A percentile compares a stretch with the other conserved stretches of the same genome.
phyloP scores from a whole-genome alignment of 2,888 invertebrate genomes.

The Neoascia interrupta region DNA sequence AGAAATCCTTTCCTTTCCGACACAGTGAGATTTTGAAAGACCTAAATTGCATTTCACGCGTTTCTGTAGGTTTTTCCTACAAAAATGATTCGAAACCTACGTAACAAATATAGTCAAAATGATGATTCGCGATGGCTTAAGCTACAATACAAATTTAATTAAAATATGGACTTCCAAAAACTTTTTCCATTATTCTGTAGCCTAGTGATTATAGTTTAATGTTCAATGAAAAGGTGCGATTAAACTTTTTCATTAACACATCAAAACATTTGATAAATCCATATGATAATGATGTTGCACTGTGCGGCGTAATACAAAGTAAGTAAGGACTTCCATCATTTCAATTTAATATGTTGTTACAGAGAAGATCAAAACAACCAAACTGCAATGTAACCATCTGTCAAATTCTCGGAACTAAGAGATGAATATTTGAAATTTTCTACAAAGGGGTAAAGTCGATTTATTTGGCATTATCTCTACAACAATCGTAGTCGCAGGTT shows the following conservation, averaged over 20 bases:
- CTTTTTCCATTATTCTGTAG: no score
- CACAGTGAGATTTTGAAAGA: no score
- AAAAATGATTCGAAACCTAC: no score
- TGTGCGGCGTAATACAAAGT: conserved; percentile 18
- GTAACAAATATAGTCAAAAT: no score
- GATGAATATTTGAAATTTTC: conserved; percentile 60
- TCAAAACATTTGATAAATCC: conserved; percentile 60
- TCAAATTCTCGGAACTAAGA: conserved; percentile 76
- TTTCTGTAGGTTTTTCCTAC: no score
- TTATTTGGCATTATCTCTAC: conserved; percentile 50
- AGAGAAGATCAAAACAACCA: conserved; percentile 57
- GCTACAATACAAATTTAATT: no score
- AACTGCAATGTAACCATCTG: conserved; percentile 77
- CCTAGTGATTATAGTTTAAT: no score
- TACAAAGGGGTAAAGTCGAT: conserved; percentile 52
- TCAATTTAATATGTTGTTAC: conserved; percentile 17
- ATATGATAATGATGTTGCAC: conserved; percentile 2
- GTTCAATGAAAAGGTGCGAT: no score
- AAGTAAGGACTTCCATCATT: conserved; percentile 40
- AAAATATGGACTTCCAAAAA: no score
- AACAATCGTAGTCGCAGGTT: conserved; percentile 68
- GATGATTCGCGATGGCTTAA: no score
- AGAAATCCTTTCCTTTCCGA: no score
- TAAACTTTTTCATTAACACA: conserved; percentile 23
- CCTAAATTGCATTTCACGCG: no score